Base-by-base conservation (phyloP, 1,140 invertebrate genomes). In the Zaprionus tsacasi region DNA sequence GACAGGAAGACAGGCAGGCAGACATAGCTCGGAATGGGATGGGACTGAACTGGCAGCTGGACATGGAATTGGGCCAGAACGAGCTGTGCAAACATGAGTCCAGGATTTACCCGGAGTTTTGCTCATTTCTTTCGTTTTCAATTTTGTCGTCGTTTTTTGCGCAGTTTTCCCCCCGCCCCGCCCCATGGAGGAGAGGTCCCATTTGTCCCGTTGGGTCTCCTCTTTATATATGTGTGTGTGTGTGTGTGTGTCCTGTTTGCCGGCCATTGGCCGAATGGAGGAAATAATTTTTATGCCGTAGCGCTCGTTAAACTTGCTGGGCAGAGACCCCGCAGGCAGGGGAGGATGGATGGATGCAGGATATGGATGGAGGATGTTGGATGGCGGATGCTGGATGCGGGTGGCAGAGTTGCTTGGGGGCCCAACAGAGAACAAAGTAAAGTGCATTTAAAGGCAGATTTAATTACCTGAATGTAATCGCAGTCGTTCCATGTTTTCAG, bases 401-500 rank as follows among this genome's bases (percentile, higher is more conserved):
- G 50, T 52, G 21, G 43, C 7, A 50, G 21, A 1, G n/a, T 50
- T 25, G 58, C 52, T 66, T 13, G 60, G 73, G 40, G 40, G n/a
- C n/a, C 1, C 7, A 56, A 56, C 50, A 58, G 21, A 69, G 55
- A 56, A 64, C 40, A 64, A 59, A 70, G 69, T 36, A 63, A 70
- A 79, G 78, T 86, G 82, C 73, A 87, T 88, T 88, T 82, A 78
- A 77, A 70, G 71, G 74, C 74, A 72, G 64, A 82, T 85, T 81
- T 92, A 92, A 81, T 86, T 93, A 94, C 94, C 93, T 95, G 95
- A 73, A 97, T 96, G 89, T 97, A 95, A 86, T 97, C 96, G 92
- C 97, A 98, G 70, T 97, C 95, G 78, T 96, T 95, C 96, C 97
- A 98, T 67, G 96, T 95, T 91, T 93, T 76, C 58, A 94, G 92